Conservation (phyloP, 2,797 vertebrate species). For the Etheostoma nigrum region DNA sequence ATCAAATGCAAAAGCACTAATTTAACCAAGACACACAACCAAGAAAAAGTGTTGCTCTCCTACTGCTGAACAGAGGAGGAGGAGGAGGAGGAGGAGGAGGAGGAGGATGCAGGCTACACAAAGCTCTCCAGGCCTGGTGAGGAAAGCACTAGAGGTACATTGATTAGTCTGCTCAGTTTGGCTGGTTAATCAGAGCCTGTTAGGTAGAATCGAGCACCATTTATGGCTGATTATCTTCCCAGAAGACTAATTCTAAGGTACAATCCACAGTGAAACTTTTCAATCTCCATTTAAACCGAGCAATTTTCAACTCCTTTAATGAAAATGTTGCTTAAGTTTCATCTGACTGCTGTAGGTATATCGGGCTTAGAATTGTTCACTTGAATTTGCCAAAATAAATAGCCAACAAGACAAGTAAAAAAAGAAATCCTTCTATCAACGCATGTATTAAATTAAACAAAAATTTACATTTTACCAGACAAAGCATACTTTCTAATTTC, state of each 20-base stretch:
- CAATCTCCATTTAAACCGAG: constrained; percentile 42
- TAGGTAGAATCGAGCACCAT: constrained; percentile 71
- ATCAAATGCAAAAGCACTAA: constrained; percentile 9
- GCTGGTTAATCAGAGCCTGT: constrained; percentile 79
- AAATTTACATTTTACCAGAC: constrained; percentile 7
- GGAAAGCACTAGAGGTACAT: constrained; percentile 72
- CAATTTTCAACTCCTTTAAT: constrained; percentile 42
- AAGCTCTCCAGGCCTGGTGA: constrained; percentile 52
- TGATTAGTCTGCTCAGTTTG: constrained; percentile 78
- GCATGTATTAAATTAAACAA: not conserved
- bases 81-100: constrained; percentile 30
- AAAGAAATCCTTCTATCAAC: not conserved
- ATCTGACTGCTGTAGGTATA: constrained; percentile 3
- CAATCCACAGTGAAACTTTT: constrained; percentile 64
- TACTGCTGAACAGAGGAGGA: constrained; percentile 36
- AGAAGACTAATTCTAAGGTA: constrained; percentile 58
- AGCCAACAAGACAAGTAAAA: not conserved
- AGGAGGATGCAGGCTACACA: constrained; percentile 43
- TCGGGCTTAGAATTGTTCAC: not conserved
- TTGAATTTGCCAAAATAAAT: constrained; percentile 3
- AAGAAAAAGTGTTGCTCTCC: constrained; percentile 24
- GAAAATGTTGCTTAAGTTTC: constrained; percentile 38
- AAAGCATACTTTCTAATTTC: not conserved
- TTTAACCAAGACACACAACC: constrained; percentile 1
- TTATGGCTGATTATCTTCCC: constrained; percentile 80